A percentile compares a stretch with the other conserved stretches of the same genome.
Conservation (phyloP, 2,113 vertebrate species). For the Dasyurus viverrinus region DNA sequence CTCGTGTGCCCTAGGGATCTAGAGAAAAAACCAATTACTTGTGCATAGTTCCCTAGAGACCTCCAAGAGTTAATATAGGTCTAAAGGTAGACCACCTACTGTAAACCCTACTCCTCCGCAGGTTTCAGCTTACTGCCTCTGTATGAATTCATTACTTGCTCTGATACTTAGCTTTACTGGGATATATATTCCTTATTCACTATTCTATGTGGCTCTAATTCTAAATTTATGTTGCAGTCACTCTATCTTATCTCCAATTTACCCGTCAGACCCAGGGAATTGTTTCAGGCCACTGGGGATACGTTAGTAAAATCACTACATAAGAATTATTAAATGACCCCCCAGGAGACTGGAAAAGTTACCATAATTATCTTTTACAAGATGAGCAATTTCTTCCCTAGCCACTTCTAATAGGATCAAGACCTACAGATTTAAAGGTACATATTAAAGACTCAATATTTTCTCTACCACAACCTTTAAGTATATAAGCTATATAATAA, state of each 20-base stretch:
- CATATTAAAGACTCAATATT: background rate
- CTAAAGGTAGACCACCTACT: background rate
- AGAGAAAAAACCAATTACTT: background rate
- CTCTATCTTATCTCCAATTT: slow-evolving; percentile 61
- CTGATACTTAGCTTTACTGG: background rate
- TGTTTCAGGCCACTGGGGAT: slow-evolving; percentile 33
- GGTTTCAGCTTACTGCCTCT: background rate
- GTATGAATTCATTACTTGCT: slow-evolving; percentile 16
- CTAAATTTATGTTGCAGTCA: slow-evolving; percentile 54
- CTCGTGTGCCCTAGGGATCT: slow-evolving; percentile 2
- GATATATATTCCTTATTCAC: slow-evolving; percentile 59
- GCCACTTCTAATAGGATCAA: background rate
- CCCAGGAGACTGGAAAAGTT: background rate
- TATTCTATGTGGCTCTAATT: slow-evolving; percentile 49
- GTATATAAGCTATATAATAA: background rate
- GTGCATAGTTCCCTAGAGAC: background rate
- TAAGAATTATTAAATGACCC: slow-evolving; percentile 2
- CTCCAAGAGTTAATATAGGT: background rate
- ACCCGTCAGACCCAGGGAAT: slow-evolving; percentile 34
- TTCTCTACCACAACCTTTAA: background rate
- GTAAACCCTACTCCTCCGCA: background rate
- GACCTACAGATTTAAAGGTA: background rate
- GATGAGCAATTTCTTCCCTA: background rate
- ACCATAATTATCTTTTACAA: background rate
- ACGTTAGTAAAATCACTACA: slow-evolving; percentile 9